phyloP scores from a whole-genome alignment of 2,888 invertebrate species.

The Sarcophaga carnaria region DNA sequence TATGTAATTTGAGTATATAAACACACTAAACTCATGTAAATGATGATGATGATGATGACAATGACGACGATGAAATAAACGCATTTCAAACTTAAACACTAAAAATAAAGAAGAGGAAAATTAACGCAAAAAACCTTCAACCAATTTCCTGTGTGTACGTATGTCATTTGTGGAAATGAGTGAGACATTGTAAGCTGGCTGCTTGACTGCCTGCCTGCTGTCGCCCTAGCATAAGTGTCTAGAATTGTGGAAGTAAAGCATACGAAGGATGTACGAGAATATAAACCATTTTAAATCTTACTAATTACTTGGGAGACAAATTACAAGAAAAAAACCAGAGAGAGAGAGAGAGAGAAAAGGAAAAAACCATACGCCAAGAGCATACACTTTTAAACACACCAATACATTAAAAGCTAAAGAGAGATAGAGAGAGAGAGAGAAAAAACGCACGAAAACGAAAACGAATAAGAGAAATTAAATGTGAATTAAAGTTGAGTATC shows the following conservation, averaged over 20 bases:
- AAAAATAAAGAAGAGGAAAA: slow-evolving; percentile 25
- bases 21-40: slow-evolving; percentile 46
- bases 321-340: slow-evolving; percentile 71
- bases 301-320: slow-evolving; percentile 80
- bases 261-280: slow-evolving; percentile 66
- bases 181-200: slow-evolving; percentile 29
- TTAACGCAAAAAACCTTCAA: slow-evolving; percentile 40
- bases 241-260: slow-evolving; percentile 64
- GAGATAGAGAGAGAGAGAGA: background rate
- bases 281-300: slow-evolving; percentile 80
- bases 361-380: background rate
- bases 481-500: slow-evolving; percentile 55
- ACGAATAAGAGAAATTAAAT: slow-evolving; percentile 55
- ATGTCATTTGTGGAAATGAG: slow-evolving; percentile 46
- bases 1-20: slow-evolving; percentile 52
- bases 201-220: background rate
- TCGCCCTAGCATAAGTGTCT: slow-evolving; percentile 61
- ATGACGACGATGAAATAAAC: slow-evolving; percentile 49
- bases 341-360: slow-evolving; percentile 20
- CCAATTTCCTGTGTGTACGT: slow-evolving; percentile 42
- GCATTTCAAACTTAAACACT: slow-evolving; percentile 42
- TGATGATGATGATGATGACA: slow-evolving; percentile 34
- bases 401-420: slow-evolving; percentile 14
- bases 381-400: background rate
- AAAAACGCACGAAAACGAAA: slow-evolving; percentile 23